Percentiles rank a stretch among this genome's conserved stretches.
These are phyloP conservation scores for Agrochola lota DNA, from an alignment of 2,888 invertebrate genomes.

Conservation along the genomic window DNA sequence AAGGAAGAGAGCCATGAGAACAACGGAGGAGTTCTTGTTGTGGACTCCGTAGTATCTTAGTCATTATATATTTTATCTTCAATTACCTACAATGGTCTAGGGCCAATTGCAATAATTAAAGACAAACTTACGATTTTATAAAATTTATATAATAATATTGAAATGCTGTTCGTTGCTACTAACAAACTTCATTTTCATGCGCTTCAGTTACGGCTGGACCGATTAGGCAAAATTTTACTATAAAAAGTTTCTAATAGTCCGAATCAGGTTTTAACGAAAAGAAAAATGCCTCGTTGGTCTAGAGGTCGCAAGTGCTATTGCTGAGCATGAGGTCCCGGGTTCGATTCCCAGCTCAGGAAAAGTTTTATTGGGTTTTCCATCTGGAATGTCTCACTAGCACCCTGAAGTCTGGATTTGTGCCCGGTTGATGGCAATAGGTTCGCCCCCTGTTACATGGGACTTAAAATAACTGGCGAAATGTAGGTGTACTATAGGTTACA, in stretches of 20 bases:
- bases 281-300: too few species aligned
- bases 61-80: not conserved
- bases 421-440: too few species aligned
- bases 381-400: too few species aligned
- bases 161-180: not conserved
- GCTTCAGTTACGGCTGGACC: not conserved
- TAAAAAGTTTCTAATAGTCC: not conserved
- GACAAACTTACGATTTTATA: not conserved
- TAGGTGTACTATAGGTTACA: too few species aligned
- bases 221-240: not conserved
- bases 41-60: constrained; percentile 23
- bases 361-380: too few species aligned
- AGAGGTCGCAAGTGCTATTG: too few species aligned
- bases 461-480: too few species aligned
- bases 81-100: not conserved
- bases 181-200: too few species aligned
- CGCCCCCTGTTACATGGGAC: too few species aligned
- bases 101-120: not conserved
- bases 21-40: not conserved
- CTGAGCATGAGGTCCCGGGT: too few species aligned
- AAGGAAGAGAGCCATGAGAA: not conserved
- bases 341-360: too few species aligned
- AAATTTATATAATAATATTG: not conserved
- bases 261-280: not conserved
- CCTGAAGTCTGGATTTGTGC: too few species aligned